These are phyloP conservation scores for Isurus oxyrinchus DNA, from an alignment of 2,113 vertebrate genomes.

Conservation along the genomic window DNA sequence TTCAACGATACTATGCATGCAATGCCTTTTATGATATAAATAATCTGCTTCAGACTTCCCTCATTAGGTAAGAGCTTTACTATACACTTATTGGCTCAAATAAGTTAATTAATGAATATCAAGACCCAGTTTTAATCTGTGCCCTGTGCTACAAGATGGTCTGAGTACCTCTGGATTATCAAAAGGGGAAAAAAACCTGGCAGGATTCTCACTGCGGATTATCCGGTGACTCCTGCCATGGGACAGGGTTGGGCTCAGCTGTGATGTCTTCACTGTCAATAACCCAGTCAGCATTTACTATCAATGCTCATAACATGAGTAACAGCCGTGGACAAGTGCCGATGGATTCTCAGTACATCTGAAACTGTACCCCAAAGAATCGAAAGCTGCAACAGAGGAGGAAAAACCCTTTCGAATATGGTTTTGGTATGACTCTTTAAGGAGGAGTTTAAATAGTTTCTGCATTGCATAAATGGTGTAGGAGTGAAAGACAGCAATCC, in stretches of 20 bases:
- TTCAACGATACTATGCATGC: background rate
- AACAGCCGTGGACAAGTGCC: background rate
- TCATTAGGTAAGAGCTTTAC: background rate
- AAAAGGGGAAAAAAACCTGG: background rate
- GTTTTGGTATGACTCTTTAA: constrained; percentile 6
- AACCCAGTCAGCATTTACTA: background rate
- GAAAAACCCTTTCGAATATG: background rate
- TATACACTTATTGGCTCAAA: background rate
- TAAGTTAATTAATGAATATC: background rate
- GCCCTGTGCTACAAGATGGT: background rate
- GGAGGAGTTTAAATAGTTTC: constrained; percentile 3
- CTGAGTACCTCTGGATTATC: background rate
- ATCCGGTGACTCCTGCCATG: background rate
- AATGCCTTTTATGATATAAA: background rate
- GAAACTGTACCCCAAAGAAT: background rate
- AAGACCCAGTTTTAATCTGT: background rate
- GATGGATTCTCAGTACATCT: background rate
- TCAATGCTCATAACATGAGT: constrained; percentile 6
- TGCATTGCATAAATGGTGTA: background rate
- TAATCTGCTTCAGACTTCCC: background rate
- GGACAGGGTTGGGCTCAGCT: background rate
- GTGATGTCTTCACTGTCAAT: background rate
- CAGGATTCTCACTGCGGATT: background rate
- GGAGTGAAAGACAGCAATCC: background rate
- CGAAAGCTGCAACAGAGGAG: background rate